Conservation (phyloP, 1,140 invertebrate species). For the Brachionus paranguensis region DNA sequence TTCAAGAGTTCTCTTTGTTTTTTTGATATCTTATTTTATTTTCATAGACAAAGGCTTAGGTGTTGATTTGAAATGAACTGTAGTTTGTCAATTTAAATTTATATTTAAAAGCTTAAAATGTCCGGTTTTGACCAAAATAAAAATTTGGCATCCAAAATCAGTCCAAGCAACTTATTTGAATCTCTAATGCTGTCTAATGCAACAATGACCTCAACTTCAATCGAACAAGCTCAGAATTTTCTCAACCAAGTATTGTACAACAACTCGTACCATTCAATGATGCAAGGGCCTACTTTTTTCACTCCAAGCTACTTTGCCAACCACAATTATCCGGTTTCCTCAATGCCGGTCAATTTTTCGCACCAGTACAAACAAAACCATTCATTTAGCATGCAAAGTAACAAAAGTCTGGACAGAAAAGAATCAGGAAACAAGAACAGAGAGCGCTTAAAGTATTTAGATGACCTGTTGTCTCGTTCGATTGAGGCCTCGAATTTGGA, state of each 20-base stretch:
- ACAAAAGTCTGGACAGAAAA: neutral
- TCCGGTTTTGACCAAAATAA: neutral
- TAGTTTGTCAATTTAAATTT: conserved; percentile 23
- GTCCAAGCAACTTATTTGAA: neutral
- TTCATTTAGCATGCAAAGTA: neutral
- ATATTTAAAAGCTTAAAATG: conserved; percentile 2
- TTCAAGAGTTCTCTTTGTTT: neutral
- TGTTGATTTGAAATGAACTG: conserved; percentile 9
- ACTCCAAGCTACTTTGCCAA: neutral
- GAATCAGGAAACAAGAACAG: neutral
- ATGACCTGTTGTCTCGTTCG: neutral
- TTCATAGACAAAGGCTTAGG: neutral
- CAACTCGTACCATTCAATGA: neutral
- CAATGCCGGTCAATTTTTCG: neutral
- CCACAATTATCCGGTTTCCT: neutral
- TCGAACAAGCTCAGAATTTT: conserved; percentile 1
- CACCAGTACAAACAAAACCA: neutral
- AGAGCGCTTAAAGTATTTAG: neutral
- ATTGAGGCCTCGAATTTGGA: neutral
- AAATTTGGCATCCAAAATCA: neutral
- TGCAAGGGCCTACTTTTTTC: neutral
- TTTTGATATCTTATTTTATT: neutral
- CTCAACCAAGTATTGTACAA: neutral
- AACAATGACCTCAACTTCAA: neutral
- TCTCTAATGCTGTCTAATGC: neutral